Evolutionary conservation across 2,888 invertebrate species (phyloP).

Genomic region (Formica aserva): DNA sequence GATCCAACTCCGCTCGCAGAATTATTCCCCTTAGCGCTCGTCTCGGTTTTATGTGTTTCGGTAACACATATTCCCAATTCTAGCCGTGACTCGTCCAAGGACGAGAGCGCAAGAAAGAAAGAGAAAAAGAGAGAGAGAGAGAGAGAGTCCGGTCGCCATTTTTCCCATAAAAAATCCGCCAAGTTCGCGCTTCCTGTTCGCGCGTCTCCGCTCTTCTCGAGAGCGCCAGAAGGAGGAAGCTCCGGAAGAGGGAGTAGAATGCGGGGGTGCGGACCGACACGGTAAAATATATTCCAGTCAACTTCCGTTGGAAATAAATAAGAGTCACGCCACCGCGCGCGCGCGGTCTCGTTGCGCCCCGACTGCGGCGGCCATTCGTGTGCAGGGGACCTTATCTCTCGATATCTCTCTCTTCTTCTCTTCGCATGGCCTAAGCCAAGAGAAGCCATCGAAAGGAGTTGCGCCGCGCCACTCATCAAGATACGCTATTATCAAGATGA

Average conservation of each 20-base stretch:
- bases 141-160: conserved; percentile 75
- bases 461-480: conserved; percentile 71
- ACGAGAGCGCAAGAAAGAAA: conserved; percentile 54
- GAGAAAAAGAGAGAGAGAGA: background rate
- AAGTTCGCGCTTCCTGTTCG: conserved; percentile 85
- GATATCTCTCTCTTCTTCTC: conserved; percentile 76
- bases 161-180: conserved; percentile 83
- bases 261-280: conserved; percentile 74
- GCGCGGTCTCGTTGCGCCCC: conserved; percentile 78
- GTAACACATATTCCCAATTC: conserved; percentile 58
- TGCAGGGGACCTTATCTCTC: conserved; percentile 82
- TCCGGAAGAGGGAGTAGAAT: conserved; percentile 69
- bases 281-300: conserved; percentile 85
- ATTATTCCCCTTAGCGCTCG: background rate
- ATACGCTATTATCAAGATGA: conserved; percentile 67
- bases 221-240: conserved; percentile 76
- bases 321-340: conserved; percentile 82
- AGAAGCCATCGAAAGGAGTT: conserved; percentile 61
- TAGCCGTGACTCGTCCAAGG: conserved; percentile 19
- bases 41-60: conserved; percentile 53
- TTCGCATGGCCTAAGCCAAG: conserved; percentile 56
- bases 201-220: conserved; percentile 80
- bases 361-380: conserved; percentile 79
- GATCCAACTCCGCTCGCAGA: background rate
- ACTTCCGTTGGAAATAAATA: conserved; percentile 86